Evolutionary conservation across 2,888 invertebrate species (phyloP).

Genomic region (Deilephila elpenor): DNA sequence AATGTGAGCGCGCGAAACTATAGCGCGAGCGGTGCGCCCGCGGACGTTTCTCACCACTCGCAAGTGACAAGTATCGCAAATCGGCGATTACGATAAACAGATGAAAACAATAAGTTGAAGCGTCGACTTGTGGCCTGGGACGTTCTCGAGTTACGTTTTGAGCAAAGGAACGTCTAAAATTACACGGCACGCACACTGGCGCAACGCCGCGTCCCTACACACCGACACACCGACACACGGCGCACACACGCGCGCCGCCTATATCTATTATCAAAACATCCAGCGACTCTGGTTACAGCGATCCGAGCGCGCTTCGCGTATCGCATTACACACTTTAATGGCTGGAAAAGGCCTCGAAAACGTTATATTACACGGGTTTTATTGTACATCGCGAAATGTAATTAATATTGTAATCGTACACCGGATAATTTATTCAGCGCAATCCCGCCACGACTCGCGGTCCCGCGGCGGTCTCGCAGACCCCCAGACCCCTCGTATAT

Average conservation of each 20-base stretch:
- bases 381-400: slow-evolving; percentile 83
- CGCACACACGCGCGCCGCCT: slow-evolving; percentile 59
- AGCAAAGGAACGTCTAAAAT: slow-evolving; percentile 85
- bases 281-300: slow-evolving; percentile 82
- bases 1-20: slow-evolving; percentile 71
- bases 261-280: slow-evolving; percentile 85
- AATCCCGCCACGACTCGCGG: slow-evolving; percentile 58
- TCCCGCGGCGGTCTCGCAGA: slow-evolving; percentile 54
- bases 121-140: slow-evolving; percentile 83
- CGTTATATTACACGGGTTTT: slow-evolving; percentile 84
- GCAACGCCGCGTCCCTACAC: slow-evolving; percentile 62
- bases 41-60: slow-evolving; percentile 44
- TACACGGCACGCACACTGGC: slow-evolving; percentile 79
- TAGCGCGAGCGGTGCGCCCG: slow-evolving; percentile 54
- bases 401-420: slow-evolving; percentile 82
- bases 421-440: slow-evolving; percentile 77
- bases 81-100: slow-evolving; percentile 72
- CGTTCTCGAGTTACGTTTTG: slow-evolving; percentile 82
- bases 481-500: slow-evolving; percentile 54
- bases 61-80: slow-evolving; percentile 46
- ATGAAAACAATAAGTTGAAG: slow-evolving; percentile 83
- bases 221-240: slow-evolving; percentile 59
- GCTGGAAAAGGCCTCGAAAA: slow-evolving; percentile 85
- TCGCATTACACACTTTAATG: slow-evolving; percentile 84
- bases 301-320: slow-evolving; percentile 84